Evolutionary conservation across 2,113 vertebrate species (phyloP).

Genomic region (Psittacus erithacus): DNA sequence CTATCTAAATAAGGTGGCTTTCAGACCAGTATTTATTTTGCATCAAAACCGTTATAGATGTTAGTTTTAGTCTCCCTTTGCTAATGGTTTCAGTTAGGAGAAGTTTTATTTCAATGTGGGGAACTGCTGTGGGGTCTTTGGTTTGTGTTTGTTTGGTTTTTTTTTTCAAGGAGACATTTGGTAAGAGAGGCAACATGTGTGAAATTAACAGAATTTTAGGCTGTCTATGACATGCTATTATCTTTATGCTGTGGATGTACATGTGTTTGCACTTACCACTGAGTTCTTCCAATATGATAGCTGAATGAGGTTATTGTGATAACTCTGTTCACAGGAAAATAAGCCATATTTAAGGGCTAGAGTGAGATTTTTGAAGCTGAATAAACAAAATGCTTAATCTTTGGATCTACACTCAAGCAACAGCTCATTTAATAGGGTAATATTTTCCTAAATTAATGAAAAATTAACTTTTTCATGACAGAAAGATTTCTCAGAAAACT

Average conservation of each 20-base stretch:
- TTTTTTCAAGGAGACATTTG: background rate
- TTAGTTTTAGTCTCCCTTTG: background rate
- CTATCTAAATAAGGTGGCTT: background rate
- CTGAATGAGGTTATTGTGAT: background rate
- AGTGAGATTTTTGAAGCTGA: background rate
- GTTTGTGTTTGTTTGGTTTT: background rate
- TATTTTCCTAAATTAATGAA: background rate
- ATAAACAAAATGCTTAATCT: background rate
- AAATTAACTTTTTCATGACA: background rate
- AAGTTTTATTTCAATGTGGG: background rate
- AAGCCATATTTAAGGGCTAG: background rate
- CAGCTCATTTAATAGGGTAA: background rate
- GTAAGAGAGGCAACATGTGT: background rate
- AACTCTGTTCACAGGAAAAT: background rate
- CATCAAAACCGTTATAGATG: background rate
- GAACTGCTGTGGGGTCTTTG: background rate
- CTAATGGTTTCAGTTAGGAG: background rate
- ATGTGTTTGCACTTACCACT: background rate
- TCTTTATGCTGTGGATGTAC: background rate
- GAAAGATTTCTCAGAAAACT: background rate
- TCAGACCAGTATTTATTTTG: background rate
- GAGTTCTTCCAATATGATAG: background rate
- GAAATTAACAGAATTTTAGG: background rate
- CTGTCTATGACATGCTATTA: background rate
- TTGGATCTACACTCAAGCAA: background rate